phyloP scores from a whole-genome alignment of 2,888 invertebrate species.

The Phaedon cochleariae region DNA sequence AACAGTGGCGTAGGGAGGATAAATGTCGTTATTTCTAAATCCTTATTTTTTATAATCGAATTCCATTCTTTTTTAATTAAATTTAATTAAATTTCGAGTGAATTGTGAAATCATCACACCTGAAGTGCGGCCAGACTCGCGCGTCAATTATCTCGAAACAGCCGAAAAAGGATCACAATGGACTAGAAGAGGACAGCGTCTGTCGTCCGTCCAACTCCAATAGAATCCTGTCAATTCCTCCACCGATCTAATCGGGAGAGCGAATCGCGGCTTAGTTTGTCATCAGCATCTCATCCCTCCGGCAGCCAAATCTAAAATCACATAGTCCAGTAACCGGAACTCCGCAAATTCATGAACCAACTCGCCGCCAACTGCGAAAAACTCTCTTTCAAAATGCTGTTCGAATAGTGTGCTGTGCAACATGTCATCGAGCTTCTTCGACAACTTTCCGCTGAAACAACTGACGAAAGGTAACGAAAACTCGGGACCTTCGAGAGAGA shows the following conservation, averaged over 20 bases:
- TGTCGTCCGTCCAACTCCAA: constrained; percentile 37
- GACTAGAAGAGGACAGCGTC: constrained; percentile 28
- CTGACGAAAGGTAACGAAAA: constrained; percentile 45
- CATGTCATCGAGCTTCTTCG: constrained; percentile 53
- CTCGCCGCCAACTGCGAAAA: background rate
- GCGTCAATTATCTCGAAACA: background rate
- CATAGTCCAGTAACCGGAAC: background rate
- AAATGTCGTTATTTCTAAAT: too few relatives aligned
- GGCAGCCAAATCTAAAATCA: constrained; percentile 34
- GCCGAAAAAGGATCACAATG: constrained; percentile 23
- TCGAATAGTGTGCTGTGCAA: background rate
- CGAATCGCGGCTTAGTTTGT: constrained; percentile 45
- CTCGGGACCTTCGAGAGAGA: constrained; percentile 40
- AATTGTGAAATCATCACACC: background rate
- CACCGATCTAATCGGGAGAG: constrained; percentile 36
- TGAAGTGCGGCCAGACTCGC: background rate
- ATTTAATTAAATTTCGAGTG: too few relatives aligned
- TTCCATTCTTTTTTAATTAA: background rate
- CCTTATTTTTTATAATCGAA: too few relatives aligned
- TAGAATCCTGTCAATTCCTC: constrained; percentile 35
- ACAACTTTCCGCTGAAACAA: constrained; percentile 56
- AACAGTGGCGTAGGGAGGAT: too few relatives aligned
- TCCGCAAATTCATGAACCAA: too few relatives aligned
- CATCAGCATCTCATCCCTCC: constrained; percentile 43
- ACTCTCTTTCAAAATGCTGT: background rate